Percentiles rank a stretch among this genome's conserved stretches.
These are phyloP conservation scores for Gryon sp. DNA, from an alignment of 1,140 invertebrate species.

Conservation along the genomic window DNA sequence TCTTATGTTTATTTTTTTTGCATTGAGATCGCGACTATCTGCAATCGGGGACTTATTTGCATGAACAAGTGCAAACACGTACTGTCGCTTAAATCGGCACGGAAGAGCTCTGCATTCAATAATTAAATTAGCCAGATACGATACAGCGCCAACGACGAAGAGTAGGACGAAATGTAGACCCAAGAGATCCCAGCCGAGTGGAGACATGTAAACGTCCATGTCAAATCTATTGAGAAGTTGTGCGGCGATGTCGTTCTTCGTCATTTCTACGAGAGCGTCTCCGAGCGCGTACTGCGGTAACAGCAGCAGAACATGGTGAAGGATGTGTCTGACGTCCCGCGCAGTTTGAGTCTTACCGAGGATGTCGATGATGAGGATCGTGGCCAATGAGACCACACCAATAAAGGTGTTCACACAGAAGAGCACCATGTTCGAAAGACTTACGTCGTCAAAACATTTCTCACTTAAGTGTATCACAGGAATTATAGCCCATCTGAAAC, in stretches of 20 bases:
- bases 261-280: constrained; percentile 83
- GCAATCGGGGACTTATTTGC: constrained; percentile 31
- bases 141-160: constrained; percentile 76
- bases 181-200: constrained; percentile 80
- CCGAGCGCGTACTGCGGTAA: constrained; percentile 84
- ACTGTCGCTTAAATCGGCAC: constrained; percentile 70
- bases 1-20: no score
- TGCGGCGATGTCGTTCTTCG: constrained; percentile 83
- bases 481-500: constrained; percentile 79
- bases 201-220: constrained; percentile 84
- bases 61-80: constrained; percentile 60
- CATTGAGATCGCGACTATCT: constrained; percentile 15
- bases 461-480: constrained; percentile 81
- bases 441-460: constrained; percentile 82
- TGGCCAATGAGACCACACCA: constrained; percentile 81
- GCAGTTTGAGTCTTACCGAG: constrained; percentile 81
- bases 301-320: constrained; percentile 82
- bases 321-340: constrained; percentile 79
- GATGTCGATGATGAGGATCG: constrained; percentile 83
- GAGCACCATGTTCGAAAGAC: constrained; percentile 83
- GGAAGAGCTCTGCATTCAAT: constrained; percentile 80
- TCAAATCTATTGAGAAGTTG: constrained; percentile 81
- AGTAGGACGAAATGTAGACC: constrained; percentile 80
- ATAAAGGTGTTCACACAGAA: constrained; percentile 84
- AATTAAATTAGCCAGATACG: constrained; percentile 80